phyloP scores from a whole-genome alignment of 53 echinoderm and acorn worm species.

The Astropecten irregularis region DNA sequence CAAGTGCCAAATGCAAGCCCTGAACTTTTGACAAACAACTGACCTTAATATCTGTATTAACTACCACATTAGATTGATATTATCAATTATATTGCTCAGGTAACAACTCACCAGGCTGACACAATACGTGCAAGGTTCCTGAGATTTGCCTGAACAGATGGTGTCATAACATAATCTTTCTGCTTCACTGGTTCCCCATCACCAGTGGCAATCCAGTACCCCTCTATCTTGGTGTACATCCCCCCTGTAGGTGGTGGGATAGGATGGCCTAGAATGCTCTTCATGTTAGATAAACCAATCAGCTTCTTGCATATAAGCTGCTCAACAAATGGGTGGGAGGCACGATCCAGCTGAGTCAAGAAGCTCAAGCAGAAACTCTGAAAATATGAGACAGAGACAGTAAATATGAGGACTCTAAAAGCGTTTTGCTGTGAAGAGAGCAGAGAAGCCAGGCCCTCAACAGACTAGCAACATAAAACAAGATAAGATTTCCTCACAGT shows the following conservation, averaged over 20 bases:
- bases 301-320: constrained; percentile 86
- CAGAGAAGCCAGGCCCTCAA: too few relatives aligned
- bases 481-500: too few relatives aligned
- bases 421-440: neutral
- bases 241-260: constrained; percentile 84
- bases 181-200: constrained; percentile 62
- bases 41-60: too few relatives aligned
- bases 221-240: constrained; percentile 82
- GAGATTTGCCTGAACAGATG: constrained; percentile 88
- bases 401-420: neutral
- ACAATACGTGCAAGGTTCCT: constrained; percentile 86
- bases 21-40: too few relatives aligned
- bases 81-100: too few relatives aligned
- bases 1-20: too few relatives aligned
- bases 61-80: too few relatives aligned
- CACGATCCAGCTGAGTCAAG: constrained; percentile 93
- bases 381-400: neutral
- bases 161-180: constrained; percentile 85
- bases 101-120: constrained; percentile 87
- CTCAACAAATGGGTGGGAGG: constrained; percentile 91
- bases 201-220: constrained; percentile 92
- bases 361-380: constrained; percentile 98
- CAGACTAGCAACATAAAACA: too few relatives aligned
- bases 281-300: constrained; percentile 77
- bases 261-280: constrained; percentile 82